Conservation (phyloP, 2,797 vertebrate genomes). For the Melanotaenia trifasciata region DNA sequence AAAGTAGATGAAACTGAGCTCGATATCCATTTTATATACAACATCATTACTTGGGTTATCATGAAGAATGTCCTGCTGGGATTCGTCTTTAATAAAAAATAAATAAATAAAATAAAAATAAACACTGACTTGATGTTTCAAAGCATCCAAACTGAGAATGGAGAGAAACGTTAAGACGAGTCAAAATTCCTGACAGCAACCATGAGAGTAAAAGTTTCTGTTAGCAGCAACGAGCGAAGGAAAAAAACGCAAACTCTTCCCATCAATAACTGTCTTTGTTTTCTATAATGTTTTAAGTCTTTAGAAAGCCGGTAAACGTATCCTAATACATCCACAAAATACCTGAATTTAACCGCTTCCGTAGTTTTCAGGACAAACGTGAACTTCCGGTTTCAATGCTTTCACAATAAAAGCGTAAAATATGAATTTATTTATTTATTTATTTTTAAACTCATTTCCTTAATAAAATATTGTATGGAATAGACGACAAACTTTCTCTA, state of each 20-base stretch:
- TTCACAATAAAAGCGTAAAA: conserved; percentile 57
- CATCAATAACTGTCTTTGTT: neutral
- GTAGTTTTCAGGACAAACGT: conserved; percentile 11
- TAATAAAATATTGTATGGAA: no score
- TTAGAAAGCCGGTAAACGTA: neutral
- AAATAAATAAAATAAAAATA: neutral
- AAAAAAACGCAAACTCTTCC: conserved; percentile 36
- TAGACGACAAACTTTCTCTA: no score
- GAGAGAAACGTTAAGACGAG: neutral
- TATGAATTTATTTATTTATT: no score
- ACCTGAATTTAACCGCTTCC: conserved; percentile 19
- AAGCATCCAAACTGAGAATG: neutral
- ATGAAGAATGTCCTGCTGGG: neutral
- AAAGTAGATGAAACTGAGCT: neutral
- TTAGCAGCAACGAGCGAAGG: neutral
- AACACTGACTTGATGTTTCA: neutral
- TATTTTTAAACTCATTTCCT: no score
- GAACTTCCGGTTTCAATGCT: conserved; percentile 26
- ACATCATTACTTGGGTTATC: neutral
- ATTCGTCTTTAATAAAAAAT: neutral
- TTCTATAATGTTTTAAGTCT: neutral
- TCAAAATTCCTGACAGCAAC: neutral
- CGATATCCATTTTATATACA: neutral
- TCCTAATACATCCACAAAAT: neutral
- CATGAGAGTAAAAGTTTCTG: neutral